phyloP scores from a whole-genome alignment of 1,140 invertebrate species.

The Temnothorax longispinosus region DNA sequence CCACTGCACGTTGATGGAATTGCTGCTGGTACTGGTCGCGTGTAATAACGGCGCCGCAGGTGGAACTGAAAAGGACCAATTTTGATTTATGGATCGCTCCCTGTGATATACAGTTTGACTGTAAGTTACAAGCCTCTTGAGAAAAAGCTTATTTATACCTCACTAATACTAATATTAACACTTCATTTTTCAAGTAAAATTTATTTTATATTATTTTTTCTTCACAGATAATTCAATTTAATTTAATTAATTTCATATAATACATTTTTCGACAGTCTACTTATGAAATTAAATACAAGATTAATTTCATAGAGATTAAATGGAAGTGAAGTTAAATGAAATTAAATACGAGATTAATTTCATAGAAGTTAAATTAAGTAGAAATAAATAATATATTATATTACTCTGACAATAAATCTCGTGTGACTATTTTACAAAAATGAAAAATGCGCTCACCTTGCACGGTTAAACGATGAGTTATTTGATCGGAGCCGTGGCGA shows the following conservation, averaged over 20 bases:
- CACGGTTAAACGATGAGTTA: slow-evolving; percentile 90
- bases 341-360: no score
- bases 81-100: slow-evolving; percentile 8
- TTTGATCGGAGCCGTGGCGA: slow-evolving; percentile 93
- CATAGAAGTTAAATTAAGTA: background rate
- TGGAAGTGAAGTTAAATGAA: background rate
- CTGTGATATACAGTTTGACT: background rate
- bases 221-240: background rate
- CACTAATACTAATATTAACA: background rate
- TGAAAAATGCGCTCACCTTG: slow-evolving; percentile 85
- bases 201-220: background rate
- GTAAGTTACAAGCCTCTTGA: background rate
- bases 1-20: slow-evolving; percentile 87
- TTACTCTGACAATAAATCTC: background rate
- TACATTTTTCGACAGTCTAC: background rate
- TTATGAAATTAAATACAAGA: background rate
- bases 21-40: slow-evolving; percentile 86
- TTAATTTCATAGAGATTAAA: no score
- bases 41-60: slow-evolving; percentile 86
- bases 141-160: background rate
- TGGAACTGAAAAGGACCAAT: slow-evolving; percentile 83
- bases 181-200: background rate
- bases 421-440: background rate
- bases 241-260: background rate
- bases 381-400: background rate